Evolutionary conservation across 2,797 vertebrate species (phyloP), one percentile per base, ranked within the genome.

Genomic region (Sebastolobus alascanus): DNA sequence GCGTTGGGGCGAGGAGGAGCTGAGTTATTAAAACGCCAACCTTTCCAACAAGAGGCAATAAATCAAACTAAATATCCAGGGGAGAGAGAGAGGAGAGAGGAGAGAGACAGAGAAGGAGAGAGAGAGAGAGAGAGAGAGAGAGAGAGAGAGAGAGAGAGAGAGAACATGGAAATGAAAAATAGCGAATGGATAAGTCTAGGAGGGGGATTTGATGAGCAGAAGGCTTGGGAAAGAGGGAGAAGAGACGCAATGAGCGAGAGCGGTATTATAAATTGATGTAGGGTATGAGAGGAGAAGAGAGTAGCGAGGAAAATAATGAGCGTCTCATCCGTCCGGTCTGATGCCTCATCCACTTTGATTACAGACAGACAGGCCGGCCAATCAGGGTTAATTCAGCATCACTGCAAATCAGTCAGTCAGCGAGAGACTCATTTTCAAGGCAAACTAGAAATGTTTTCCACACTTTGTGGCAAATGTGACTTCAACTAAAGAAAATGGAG

Each of bases 21-120:
- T 96, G 95, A 96, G 94, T 96, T 96, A 96, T 96, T 96, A 96
- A 96, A 96, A 96, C 89, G 92, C 93, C 96, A 96, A 92, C 93
- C 92, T 95, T 94, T 95, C 94, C 95, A 95, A 95, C 94, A 93
- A 93, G 94, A 95, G 87, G 94, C 91, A 94, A 96, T 96, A 95
- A 96, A 96, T 96, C 95, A 96, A 95, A 92, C 92, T 94, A 94
- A 95, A 94, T 93, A 94, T 96, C 93, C 90, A 90, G 80, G 89
- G 89, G 86, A 84, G 74, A 79, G 71, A 79, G 70, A 70, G 75
- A 13, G 1, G 75, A 76, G 73, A 69, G 69, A 58, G 70, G 77
- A 80, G 77, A 78, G 84, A 87, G 31, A 58, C 80, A 29, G 60
- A 71, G 52, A 77, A 50, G 70, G 74, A 80, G 74, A 69, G 72